Evolutionary conservation across 1,140 invertebrate genomes (phyloP).

Genomic region (Drosophila mojavensis): DNA sequence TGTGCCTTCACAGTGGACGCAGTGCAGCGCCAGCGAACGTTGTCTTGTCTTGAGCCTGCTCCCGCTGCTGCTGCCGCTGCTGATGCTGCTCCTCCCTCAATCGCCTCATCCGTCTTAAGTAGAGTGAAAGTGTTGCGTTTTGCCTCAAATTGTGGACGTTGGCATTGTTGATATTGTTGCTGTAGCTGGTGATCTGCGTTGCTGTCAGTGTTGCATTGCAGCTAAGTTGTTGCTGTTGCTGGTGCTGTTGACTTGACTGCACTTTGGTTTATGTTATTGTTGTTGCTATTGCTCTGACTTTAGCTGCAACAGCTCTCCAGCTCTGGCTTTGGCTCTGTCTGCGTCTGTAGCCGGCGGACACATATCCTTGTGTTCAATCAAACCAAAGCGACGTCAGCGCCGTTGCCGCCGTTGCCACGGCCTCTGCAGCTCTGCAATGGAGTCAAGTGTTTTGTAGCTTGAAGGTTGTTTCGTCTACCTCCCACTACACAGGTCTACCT

Average conservation of each 20-base stretch:
- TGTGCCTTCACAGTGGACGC: neutral
- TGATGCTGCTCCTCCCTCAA: constrained; percentile 44
- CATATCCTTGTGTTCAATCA: constrained; percentile 83
- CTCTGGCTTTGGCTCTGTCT: neutral
- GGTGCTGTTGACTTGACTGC: constrained; percentile 41
- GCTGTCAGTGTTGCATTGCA: constrained; percentile 36
- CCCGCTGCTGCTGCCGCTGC: constrained; percentile 31
- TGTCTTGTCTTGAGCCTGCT: constrained; percentile 60
- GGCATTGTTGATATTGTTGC: constrained; percentile 53
- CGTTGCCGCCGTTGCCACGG: neutral
- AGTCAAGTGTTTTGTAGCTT: constrained; percentile 81
- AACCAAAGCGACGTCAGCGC: constrained; percentile 79
- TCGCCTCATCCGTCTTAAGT: constrained; percentile 74
- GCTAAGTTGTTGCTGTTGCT: constrained; percentile 16
- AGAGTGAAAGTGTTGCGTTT: constrained; percentile 83
- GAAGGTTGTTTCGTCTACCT: constrained; percentile 75
- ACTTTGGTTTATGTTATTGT: constrained; percentile 65
- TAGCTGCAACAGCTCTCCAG: constrained; percentile 26
- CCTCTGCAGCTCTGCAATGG: constrained; percentile 30
- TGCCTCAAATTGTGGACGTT: constrained; percentile 67
- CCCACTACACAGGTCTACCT: constrained; percentile 48
- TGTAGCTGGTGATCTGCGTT: constrained; percentile 40
- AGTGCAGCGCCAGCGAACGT: neutral
- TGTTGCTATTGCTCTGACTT: constrained; percentile 34
- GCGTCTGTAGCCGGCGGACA: constrained; percentile 59